Evolutionary conservation across 2,888 invertebrate species (phyloP).

Genomic region (Neria commutata): DNA sequence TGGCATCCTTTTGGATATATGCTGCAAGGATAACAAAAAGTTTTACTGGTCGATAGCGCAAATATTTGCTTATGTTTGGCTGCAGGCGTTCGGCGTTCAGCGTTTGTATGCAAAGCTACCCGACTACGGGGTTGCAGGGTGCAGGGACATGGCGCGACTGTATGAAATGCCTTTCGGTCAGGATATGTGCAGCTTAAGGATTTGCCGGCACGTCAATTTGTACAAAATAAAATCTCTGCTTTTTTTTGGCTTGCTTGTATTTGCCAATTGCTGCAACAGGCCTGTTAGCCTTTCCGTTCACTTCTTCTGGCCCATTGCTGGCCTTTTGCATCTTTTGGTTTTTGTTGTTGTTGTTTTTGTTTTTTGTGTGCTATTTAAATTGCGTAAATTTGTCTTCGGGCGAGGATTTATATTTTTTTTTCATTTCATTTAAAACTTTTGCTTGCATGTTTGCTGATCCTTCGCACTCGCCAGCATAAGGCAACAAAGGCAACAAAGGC

Average conservation of each 20-base stretch:
- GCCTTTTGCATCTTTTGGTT: background rate
- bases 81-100: too few relatives aligned
- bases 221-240: slow-evolving; percentile 19
- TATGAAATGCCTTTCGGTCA: slow-evolving; percentile 19
- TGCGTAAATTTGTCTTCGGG: background rate
- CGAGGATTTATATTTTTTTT: background rate
- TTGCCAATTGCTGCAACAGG: background rate
- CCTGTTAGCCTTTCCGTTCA: background rate
- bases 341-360: background rate
- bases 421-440: background rate
- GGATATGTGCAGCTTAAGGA: slow-evolving; percentile 15
- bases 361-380: background rate
- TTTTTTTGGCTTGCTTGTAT: slow-evolving; percentile 4
- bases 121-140: too few relatives aligned
- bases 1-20: too few relatives aligned
- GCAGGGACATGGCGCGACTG: too few relatives aligned
- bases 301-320: background rate
- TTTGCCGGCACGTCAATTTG: slow-evolving; percentile 9
- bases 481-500: too few relatives aligned
- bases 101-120: too few relatives aligned
- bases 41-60: slow-evolving; percentile 15
- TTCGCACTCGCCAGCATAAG: too few relatives aligned
- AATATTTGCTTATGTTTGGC: slow-evolving; percentile 17
- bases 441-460: too few relatives aligned
- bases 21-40: slow-evolving; percentile 11